Base-by-base conservation (phyloP, 1,140 invertebrate genomes). In the Brachionus angularis region DNA sequence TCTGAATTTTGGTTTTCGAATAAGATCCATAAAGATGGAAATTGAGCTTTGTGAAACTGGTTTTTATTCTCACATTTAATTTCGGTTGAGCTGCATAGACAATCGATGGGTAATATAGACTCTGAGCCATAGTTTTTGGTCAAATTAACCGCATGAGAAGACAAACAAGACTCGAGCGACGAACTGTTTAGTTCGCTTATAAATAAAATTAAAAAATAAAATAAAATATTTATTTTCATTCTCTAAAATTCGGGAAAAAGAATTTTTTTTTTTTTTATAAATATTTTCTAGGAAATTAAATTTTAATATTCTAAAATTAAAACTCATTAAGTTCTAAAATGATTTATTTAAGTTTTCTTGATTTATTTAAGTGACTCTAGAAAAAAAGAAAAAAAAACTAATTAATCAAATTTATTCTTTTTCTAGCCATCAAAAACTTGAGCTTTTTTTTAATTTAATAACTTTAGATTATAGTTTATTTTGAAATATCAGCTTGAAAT, bases 1-100 rank as follows among this genome's bases (percentile, higher is more conserved):
- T 7, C 8, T 5, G 23, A 27, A 31, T 52, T 52, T 27, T 27
- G 7, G n/a, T 52, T 12, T 27, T 5, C 3, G 23, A 52, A 52
- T 52, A 52, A 52, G 23, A 52, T 18, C 12, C 7, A 27, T n/a
- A 52, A 31, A 14, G 49, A 12, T 52, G 49, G 49, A 52, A 52
- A 52, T 27, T 10, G 3, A 12, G 29, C 12, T 21, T 42, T n/a
- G 5, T 8, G 49, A 8, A 12, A 21, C 5, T 27, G 23, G 14
- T 12, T 16, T 31, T 10, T 10, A 42, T 42, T 42, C 8, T 18
- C 8, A 52, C 49, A 52, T 5, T 18, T n/a, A 10, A 52, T 12
- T 3, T 52, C 49, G 8, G 8, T 3, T 27, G 23, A 2, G 16
- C 49, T 52, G 16, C 49, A 52, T 52, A 27, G 10, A 21, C 49